Conservation (phyloP, 2,797 vertebrate genomes). For the Acomys russatus region DNA sequence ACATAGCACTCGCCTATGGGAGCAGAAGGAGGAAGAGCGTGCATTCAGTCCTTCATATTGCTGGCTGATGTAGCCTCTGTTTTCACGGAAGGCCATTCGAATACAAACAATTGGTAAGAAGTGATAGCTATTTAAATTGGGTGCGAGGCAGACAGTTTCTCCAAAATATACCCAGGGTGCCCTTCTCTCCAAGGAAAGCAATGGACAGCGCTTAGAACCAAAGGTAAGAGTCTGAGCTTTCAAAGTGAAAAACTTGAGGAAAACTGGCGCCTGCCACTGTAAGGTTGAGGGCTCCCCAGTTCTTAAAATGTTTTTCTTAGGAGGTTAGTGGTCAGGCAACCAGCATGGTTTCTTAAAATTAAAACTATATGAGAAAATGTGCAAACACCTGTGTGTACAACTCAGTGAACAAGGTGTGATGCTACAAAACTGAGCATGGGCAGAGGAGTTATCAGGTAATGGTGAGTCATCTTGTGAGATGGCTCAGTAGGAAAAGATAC, state of each 20-base stretch:
- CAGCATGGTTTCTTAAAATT: background rate
- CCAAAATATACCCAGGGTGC: background rate
- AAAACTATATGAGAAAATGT: background rate
- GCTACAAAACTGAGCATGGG: background rate
- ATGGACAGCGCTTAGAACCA: background rate
- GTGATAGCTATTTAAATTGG: background rate
- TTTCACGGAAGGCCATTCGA: background rate
- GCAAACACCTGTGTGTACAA: background rate
- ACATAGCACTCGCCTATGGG: background rate
- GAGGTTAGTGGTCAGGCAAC: background rate
- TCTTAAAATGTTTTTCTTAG: background rate
- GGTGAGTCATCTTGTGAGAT: background rate
- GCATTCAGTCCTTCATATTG: background rate
- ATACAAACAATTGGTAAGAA: background rate
- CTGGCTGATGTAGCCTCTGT: background rate
- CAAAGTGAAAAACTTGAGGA: constrained; percentile 27
- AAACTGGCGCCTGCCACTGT: background rate
- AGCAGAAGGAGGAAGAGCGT: background rate
- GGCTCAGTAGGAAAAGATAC: background rate
- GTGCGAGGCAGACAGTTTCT: background rate
- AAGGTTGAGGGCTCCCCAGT: background rate
- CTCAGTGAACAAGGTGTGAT: background rate
- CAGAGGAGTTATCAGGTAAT: background rate
- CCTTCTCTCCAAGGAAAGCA: background rate
- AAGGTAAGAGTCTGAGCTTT: background rate